These are phyloP conservation scores for Plotosus lineatus DNA, from an alignment of 2,113 vertebrate genomes.

Conservation along the genomic window DNA sequence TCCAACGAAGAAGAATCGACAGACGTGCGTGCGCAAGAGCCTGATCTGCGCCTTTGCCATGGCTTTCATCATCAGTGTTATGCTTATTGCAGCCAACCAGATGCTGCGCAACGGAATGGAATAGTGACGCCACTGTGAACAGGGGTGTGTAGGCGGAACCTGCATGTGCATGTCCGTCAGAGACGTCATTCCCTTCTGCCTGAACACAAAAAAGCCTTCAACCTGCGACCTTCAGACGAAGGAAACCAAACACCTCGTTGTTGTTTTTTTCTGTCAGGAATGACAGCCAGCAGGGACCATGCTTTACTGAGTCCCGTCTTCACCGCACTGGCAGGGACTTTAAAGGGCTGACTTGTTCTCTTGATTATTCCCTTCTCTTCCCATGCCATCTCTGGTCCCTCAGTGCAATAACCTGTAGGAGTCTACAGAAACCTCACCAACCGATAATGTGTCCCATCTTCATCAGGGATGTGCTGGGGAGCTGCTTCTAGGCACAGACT, in stretches of 20 bases:
- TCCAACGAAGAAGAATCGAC: constrained; percentile 95
- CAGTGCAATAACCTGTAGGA: constrained; percentile 91
- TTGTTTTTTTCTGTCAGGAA: constrained; percentile 32
- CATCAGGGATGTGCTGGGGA: constrained; percentile 19
- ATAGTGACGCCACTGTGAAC: constrained; percentile 80
- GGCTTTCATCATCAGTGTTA: constrained; percentile 99
- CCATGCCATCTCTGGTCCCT: constrained; percentile 79
- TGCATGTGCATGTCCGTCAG: constrained; percentile 88
- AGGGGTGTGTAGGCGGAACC: constrained; percentile 62
- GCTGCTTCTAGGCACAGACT: constrained; percentile 33
- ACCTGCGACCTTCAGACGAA: constrained; percentile 39
- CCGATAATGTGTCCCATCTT: constrained; percentile 1
- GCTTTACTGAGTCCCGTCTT: constrained; percentile 68
- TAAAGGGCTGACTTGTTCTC: constrained; percentile 95
- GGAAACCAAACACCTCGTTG: constrained; percentile 55
- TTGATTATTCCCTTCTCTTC: constrained; percentile 54
- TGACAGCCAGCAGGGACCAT: constrained; percentile 72
- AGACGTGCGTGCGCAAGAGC: constrained; percentile 98
- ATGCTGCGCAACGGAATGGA: constrained; percentile 99
- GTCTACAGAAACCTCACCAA: constrained; percentile 64
- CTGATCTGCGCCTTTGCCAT: constrained; percentile 99
- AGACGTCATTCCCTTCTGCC: constrained; percentile 69
- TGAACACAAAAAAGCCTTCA: constrained; percentile 56
- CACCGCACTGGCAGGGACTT: constrained; percentile 90
- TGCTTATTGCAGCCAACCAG: constrained; percentile 99